Evolutionary conservation across 2,797 vertebrate genomes (phyloP).

Genomic region (Euphonia xanthogaster): DNA sequence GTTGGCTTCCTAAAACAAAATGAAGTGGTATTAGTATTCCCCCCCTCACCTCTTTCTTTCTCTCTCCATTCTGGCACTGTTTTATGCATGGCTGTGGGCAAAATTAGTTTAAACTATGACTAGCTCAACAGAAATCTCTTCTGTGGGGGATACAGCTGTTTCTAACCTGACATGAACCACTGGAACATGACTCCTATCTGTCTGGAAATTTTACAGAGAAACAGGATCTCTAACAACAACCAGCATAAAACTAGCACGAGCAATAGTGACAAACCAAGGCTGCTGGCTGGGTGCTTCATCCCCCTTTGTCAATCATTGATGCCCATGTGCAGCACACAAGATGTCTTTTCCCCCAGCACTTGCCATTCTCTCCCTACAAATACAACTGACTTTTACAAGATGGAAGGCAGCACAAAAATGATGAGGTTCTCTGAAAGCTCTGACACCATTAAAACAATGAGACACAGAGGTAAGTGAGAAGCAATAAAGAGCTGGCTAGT

Average conservation of each 20-base stretch:
- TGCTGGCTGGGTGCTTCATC: neutral
- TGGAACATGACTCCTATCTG: neutral
- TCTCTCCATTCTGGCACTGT: constrained; percentile 16
- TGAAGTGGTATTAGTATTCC: neutral
- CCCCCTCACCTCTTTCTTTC: accelerated
- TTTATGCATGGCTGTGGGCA: neutral
- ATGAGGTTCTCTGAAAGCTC: neutral
- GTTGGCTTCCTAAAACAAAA: constrained; percentile 41
- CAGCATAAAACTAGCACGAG: neutral
- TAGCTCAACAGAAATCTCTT: constrained; percentile 42
- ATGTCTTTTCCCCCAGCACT: neutral
- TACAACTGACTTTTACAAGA: neutral
- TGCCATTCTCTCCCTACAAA: neutral
- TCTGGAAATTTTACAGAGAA: neutral
- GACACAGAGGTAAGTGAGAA: neutral
- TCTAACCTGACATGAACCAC: neutral
- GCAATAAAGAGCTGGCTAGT: neutral
- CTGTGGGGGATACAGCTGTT: neutral
- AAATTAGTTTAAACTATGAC: constrained; percentile 28
- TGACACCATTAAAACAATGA: neutral
- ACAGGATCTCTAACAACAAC: neutral
- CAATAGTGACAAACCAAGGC: neutral
- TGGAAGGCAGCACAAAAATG: neutral
- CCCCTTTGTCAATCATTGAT: neutral
- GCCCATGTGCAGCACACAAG: neutral